Conservation (phyloP, 2,888 invertebrate species). For the Gryllus longicercus region DNA sequence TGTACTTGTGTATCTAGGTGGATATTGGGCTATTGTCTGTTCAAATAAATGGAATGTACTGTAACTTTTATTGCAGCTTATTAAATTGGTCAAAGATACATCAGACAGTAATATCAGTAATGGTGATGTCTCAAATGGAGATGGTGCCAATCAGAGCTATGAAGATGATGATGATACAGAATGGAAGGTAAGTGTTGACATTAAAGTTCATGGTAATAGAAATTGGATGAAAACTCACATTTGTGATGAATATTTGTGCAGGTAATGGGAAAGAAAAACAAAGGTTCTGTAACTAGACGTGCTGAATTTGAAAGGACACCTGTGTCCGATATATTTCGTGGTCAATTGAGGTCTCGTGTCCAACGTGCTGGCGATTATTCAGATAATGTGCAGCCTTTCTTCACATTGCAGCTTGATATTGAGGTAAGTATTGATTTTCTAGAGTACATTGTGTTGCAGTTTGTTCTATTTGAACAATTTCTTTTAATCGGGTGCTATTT, state of each 20-base stretch:
- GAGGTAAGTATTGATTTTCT: slow-evolving; percentile 58
- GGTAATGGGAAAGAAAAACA: slow-evolving; percentile 84
- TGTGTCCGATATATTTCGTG: slow-evolving; percentile 89
- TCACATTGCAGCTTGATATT: slow-evolving; percentile 90
- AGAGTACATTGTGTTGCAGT: neutral
- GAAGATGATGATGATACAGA: slow-evolving; percentile 58
- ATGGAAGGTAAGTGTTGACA: slow-evolving; percentile 59
- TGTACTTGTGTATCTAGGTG: too few relatives aligned
- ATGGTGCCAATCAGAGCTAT: slow-evolving; percentile 45
- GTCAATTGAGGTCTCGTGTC: slow-evolving; percentile 80
- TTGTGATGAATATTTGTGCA: slow-evolving; percentile 41
- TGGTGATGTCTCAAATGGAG: slow-evolving; percentile 44
- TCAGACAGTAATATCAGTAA: slow-evolving; percentile 37
- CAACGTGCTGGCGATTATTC: slow-evolving; percentile 73
- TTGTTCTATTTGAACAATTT: too few relatives aligned
- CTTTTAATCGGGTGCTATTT: too few relatives aligned
- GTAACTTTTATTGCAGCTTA: slow-evolving; percentile 46
- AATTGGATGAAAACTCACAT: neutral
- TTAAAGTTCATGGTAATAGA: neutral
- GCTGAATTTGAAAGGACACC: slow-evolving; percentile 81
- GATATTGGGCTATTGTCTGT: too few relatives aligned
- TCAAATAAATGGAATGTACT: too few relatives aligned
- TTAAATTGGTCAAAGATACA: slow-evolving; percentile 50
- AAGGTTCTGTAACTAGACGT: slow-evolving; percentile 81
- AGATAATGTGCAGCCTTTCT: slow-evolving; percentile 92